Evolutionary conservation across 2,113 vertebrate genomes (phyloP), one percentile per base, ranked within the genome.

Genomic region (Rhinogobius similis): DNA sequence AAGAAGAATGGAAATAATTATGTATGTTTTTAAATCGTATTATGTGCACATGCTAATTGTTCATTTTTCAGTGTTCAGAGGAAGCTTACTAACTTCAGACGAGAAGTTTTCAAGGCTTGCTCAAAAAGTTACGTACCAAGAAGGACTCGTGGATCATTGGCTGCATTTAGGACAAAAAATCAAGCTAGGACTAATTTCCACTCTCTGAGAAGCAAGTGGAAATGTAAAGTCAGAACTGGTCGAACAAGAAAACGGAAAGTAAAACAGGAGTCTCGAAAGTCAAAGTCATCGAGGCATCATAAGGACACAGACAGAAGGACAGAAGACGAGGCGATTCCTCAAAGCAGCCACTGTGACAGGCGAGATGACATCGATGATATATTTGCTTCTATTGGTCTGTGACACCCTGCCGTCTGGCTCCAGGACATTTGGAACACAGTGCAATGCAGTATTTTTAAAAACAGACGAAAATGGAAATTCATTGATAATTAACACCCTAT

Each of bases 321-420:
- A 32, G 2, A 38, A 6, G 4, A 1, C 4, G 10, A 48, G 46
- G 14, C 2, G 3, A 16, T 65, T 4, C n/a, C 46, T 36, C 44
- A 24, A 56, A 63, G 72, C 53, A 2, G 56, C 4, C 12, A 20
- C 12, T 5, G 6, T 21, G 32, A 21, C 1, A 21, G 11, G 0
- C 38, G 21, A 0, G 72, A 91, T 72, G 92, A 92, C 65, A 94
- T 93, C 7, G 93, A 94, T 90, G 82, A 92, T 63, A 93, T 94
- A 67, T 94, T 94, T 81, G 76, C 89, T 10, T 88, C 78, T 0
- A 53, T 82, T 9, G 92, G 89, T 26, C 85, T 91, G 36, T 94
- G 76, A 92, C 14, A 13, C 46, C 66, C 8, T 23, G 3, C 29
- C 9, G 59, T 21, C 27, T 12, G 10, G 13, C 41, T n/a, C 10